Evolutionary conservation across 2,113 vertebrate genomes (phyloP), one percentile per base, ranked within the genome.

Genomic region (Silurus asotus): DNA sequence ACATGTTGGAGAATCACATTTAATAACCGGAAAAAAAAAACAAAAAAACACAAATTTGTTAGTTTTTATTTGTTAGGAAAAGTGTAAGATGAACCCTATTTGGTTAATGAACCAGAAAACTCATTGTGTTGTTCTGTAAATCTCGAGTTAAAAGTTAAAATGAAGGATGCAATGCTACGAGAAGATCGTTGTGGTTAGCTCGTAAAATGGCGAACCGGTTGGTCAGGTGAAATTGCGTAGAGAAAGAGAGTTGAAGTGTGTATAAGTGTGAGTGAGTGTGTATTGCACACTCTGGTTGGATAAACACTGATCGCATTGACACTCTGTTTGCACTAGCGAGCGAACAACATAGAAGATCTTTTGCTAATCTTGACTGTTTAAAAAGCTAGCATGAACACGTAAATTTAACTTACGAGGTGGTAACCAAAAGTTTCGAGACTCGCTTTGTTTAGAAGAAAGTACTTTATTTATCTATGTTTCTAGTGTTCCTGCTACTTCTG

Each of bases 11-110:
- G 62, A 37, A 81, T 86, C 53, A 7, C 77, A 81, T 65, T 87
- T 79, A 64, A 67, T 45, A 58, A 25, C 53, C 10, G 19, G 15
- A 56, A 19, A 58, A 9, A 1, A 17, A 37, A 78, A 58, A 58
- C 4, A 9, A 1, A 17, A 37, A 77, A 82, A 85, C 19, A 58
- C 62, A 83, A 51, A 37, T 81, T 49, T 48, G 81, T 88, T 88
- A 89, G 53, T 58, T 87, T 74, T 82, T 59, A 59, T 45, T 37
- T 58, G 82, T 87, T 89, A 89, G 78, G 78, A 28, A 69, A 69
- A 61, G 25, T 19, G 59, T 48, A 65, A 76, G 80, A 76, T 87
- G 69, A 82, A 65, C 48, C 20, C 51, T 75, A 87, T 37, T 45
- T 59, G 4, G 37, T 78, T 78, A 78, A 58, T 37, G 15, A 59